Evolutionary conservation across 2,888 invertebrate species (phyloP).

Genomic region (Dione juno): DNA sequence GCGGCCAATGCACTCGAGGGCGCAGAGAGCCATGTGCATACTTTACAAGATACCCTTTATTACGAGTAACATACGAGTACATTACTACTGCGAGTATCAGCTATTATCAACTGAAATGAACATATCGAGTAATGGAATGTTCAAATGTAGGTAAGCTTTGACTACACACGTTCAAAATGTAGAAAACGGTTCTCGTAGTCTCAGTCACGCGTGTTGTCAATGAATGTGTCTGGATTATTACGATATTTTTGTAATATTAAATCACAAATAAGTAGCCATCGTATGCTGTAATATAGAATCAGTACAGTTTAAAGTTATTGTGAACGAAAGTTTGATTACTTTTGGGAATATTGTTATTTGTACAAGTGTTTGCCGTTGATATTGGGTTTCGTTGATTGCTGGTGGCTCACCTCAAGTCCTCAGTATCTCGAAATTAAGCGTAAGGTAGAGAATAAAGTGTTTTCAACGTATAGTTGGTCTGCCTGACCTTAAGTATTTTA

Average conservation of each 20-base stretch:
- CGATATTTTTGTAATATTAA: too few species aligned
- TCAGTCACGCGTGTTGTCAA: background rate
- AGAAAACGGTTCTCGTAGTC: background rate
- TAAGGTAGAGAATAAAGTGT: background rate
- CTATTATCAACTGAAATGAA: background rate
- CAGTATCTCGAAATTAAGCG: background rate
- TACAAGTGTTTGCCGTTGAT: too few species aligned
- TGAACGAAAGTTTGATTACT: too few species aligned
- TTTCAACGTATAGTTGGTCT: background rate
- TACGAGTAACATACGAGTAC: background rate
- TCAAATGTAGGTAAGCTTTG: background rate
- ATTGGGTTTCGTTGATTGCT: too few species aligned
- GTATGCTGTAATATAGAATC: too few species aligned
- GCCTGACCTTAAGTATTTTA: too few species aligned
- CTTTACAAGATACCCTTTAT: background rate
- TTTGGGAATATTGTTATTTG: too few species aligned
- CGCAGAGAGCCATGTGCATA: constrained; percentile 50
- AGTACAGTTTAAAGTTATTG: too few species aligned
- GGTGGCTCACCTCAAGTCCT: too few species aligned
- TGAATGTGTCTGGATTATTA: background rate
- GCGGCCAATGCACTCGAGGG: constrained; percentile 66
- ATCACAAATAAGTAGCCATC: too few species aligned
- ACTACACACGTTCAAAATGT: background rate
- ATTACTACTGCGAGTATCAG: background rate
- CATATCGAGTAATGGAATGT: constrained; percentile 11